A percentile compares a stretch with the other conserved stretches of the same genome.
phyloP scores from a whole-genome alignment of 2,888 invertebrate species.

The Silvanus unidentatus region DNA sequence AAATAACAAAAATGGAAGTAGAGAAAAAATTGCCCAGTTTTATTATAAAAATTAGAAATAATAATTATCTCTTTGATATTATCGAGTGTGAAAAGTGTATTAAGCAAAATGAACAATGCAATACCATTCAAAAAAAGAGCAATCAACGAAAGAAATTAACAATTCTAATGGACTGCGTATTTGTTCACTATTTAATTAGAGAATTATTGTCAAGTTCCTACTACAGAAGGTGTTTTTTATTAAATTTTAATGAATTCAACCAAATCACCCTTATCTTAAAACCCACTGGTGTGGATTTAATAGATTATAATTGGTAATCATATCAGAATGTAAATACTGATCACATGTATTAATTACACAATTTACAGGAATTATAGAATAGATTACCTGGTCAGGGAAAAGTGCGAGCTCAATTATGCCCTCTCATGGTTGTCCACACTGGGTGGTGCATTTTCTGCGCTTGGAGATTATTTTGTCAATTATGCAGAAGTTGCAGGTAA shows the following conservation, averaged over 20 bases:
- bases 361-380: conserved; percentile 50
- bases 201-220: conserved; percentile 30
- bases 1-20: too few relatives aligned
- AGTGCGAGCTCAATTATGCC: conserved; percentile 72
- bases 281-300: conserved; percentile 55
- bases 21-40: too few relatives aligned
- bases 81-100: too few relatives aligned
- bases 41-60: too few relatives aligned
- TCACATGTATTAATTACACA: conserved; percentile 1
- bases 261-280: conserved; percentile 36
- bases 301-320: conserved; percentile 66
- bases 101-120: too few relatives aligned
- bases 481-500: conserved; percentile 84
- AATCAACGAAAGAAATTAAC: background rate
- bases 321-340: conserved; percentile 1
- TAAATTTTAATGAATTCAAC: conserved; percentile 13
- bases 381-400: conserved; percentile 52
- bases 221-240: conserved; percentile 26
- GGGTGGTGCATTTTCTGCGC: conserved; percentile 92
- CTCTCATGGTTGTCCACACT: conserved; percentile 94
- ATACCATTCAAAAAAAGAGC: too few relatives aligned
- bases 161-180: conserved; percentile 29
- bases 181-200: conserved; percentile 36
- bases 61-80: too few relatives aligned
- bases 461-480: conserved; percentile 79